phyloP scores from a whole-genome alignment of 2,797 vertebrate species.

The Xyrichtys novacula region DNA sequence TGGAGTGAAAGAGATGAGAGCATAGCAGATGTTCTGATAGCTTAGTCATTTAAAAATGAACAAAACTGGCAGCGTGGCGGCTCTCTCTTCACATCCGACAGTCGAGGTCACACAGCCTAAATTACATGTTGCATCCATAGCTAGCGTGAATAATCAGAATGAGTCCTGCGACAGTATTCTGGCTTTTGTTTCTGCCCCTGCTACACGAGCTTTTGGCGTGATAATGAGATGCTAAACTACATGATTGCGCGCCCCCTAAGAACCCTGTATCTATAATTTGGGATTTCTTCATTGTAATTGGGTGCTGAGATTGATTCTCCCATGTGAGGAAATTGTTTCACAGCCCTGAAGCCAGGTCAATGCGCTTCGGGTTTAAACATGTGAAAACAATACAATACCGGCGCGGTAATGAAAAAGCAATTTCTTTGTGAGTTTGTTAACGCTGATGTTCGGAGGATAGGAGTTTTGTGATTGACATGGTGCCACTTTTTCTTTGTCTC shows the following conservation, averaged over 20 bases:
- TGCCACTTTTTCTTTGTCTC: conserved; percentile 25
- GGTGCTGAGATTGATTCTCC: conserved; percentile 64
- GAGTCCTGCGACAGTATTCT: conserved; percentile 60
- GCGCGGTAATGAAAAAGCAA: conserved; percentile 61
- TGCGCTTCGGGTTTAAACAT: conserved; percentile 52
- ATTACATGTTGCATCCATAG: conserved; percentile 67
- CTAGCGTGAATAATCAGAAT: conserved; percentile 67
- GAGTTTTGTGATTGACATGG: conserved; percentile 22
- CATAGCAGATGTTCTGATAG: conserved; percentile 74
- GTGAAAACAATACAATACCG: conserved; percentile 60
- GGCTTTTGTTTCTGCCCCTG: conserved; percentile 62
- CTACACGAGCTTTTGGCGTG: conserved; percentile 31
- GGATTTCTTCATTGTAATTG: conserved; percentile 66
- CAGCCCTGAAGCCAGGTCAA: conserved; percentile 52
- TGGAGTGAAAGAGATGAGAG: conserved; percentile 63
- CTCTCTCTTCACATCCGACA: conserved; percentile 58
- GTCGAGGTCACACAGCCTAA: conserved; percentile 57
- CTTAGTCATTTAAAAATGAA: conserved; percentile 69
- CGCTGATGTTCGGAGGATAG: conserved; percentile 36
- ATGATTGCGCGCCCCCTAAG: conserved; percentile 52
- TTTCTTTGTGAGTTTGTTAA: conserved; percentile 45
- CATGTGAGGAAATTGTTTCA: conserved; percentile 68
- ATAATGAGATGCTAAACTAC: conserved; percentile 70
- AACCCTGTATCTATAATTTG: conserved; percentile 47
- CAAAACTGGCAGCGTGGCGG: conserved; percentile 59